Base-by-base conservation (phyloP, 1,140 invertebrate genomes). In the Heliconius hermathena region DNA sequence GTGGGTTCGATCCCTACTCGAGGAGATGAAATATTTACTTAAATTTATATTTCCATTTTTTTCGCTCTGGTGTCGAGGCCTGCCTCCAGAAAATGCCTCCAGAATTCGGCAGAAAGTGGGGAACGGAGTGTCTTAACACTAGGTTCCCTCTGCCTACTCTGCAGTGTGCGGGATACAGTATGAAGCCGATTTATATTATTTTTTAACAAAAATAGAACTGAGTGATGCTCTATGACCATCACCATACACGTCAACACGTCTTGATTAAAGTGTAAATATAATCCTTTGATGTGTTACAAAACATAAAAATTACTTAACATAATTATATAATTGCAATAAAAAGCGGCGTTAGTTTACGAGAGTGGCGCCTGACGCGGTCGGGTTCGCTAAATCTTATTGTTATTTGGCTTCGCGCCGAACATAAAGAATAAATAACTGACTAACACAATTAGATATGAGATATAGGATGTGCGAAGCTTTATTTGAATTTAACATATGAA, bases 321-420 rank as follows among this genome's bases (percentile, higher is more conserved):
- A 80, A 87, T 81, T 84, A 84, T 82, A 82, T 81, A 82, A 82
- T 84, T 80, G 78, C 80, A 71, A 82, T 85, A 83, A 79, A 85
- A 87, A 87, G 78, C 82, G 85, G 79, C 78, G 83, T 76, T 83
- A 80, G 81, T 84, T 85, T 85, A 87, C 85, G 85, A 87, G 84
- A 87, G 87, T 89, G 90, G 91, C 90, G 91, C 90, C 88, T 85
- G 79, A 77, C 82, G 81, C 80, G 60, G 80, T 79, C 83, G 80
- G 77, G 81, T 78, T 85, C 86, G 71, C 82, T 91, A 90, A 91
- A 93, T 91, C 89, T 91, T 91, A 89, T 78, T 87, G 88, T 80
- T 87, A 88, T 89, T 91, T 93, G 90, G 89, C 91, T 87, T 82
- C 80, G 82, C 83, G 89, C 90, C 91, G 84, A 81, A 77, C 85